Evolutionary conservation across 1,140 invertebrate genomes (phyloP).

Genomic region (Cyclargus thomasi): DNA sequence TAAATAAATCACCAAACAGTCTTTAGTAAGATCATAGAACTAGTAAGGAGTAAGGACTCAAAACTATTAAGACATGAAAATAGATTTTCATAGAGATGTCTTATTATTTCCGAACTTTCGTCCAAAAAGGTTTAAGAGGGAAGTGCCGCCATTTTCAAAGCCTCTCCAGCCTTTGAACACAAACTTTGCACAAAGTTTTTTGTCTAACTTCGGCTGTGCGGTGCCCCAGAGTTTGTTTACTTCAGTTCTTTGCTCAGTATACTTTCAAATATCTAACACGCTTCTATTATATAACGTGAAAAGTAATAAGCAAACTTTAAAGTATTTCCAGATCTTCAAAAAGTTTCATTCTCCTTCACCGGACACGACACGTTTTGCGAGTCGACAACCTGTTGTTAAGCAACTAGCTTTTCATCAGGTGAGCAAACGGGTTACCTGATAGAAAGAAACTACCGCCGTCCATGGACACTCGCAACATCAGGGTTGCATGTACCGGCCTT

Average conservation of each 20-base stretch:
- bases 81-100: neutral
- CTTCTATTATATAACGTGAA: neutral
- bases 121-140: neutral
- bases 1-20: too few relatives aligned
- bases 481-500: too few relatives aligned
- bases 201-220: neutral
- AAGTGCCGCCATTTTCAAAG: neutral
- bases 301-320: too few relatives aligned
- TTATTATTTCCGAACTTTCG: neutral
- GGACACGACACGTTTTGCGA: too few relatives aligned
- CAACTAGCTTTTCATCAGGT: too few relatives aligned
- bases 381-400: too few relatives aligned
- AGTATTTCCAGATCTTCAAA: too few relatives aligned
- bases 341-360: too few relatives aligned
- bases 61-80: neutral
- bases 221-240: neutral
- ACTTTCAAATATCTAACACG: neutral
- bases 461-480: too few relatives aligned
- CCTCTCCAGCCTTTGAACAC: slow-evolving; percentile 3
- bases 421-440: too few relatives aligned
- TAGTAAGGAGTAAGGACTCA: neutral
- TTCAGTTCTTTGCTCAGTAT: neutral
- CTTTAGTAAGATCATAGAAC: neutral
- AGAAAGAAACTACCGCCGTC: too few relatives aligned
- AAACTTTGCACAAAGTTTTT: slow-evolving; percentile 12